These are phyloP conservation scores for Ctena decussata DNA, from an alignment of 2,888 invertebrate genomes.

Conservation along the genomic window DNA sequence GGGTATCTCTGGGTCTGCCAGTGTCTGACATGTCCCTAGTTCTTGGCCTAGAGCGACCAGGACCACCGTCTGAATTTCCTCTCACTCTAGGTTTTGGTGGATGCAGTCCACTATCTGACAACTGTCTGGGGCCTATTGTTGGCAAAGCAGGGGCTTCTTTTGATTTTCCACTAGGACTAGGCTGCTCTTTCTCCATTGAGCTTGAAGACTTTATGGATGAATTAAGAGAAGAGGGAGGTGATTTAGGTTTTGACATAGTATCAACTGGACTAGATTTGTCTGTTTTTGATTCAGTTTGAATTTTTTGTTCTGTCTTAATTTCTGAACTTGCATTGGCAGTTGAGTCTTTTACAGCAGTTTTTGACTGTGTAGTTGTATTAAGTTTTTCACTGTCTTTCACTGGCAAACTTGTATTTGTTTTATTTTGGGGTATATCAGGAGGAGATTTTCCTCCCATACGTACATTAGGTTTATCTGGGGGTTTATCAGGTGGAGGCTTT, in stretches of 20 bases:
- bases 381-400: slow-evolving; percentile 29
- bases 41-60: slow-evolving; percentile 46
- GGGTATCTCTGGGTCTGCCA: slow-evolving; percentile 50
- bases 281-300: not conserved
- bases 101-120: slow-evolving; percentile 18
- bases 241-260: slow-evolving; percentile 2
- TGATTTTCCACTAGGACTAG: slow-evolving; percentile 52
- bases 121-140: slow-evolving; percentile 50
- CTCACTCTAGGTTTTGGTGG: slow-evolving; percentile 53
- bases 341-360: not conserved
- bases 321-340: not conserved
- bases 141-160: slow-evolving; percentile 65
- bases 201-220: slow-evolving; percentile 37
- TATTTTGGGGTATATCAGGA: slow-evolving; percentile 34
- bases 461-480: slow-evolving; percentile 17
- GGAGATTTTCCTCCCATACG: too few species aligned
- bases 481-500: slow-evolving; percentile 33
- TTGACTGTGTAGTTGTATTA: not conserved
- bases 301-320: not conserved
- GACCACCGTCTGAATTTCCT: slow-evolving; percentile 51
- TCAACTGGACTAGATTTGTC: not conserved
- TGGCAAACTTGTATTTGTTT: slow-evolving; percentile 14
- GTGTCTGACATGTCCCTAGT: slow-evolving; percentile 45
- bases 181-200: slow-evolving; percentile 29
- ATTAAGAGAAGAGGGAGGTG: not conserved